phyloP scores from a whole-genome alignment of 2,797 vertebrate species.

The Oceanodroma leucorhoa region DNA sequence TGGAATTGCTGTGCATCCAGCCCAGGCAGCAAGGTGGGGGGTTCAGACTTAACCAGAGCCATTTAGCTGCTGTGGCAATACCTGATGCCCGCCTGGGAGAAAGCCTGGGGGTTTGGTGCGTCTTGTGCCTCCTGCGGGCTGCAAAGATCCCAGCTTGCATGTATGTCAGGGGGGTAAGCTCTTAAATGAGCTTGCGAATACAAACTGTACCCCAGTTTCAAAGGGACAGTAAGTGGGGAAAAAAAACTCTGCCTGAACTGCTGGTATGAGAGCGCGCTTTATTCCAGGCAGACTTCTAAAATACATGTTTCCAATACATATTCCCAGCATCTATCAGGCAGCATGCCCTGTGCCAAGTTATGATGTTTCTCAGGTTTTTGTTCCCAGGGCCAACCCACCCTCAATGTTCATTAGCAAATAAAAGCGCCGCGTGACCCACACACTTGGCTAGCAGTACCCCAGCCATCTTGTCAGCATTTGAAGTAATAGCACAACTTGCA shows the following conservation, averaged over 20 bases:
- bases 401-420: constrained; percentile 45
- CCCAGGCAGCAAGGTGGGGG: background rate
- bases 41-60: background rate
- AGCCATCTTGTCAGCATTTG: constrained; percentile 47
- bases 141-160: background rate
- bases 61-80: background rate
- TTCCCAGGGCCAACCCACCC: constrained; percentile 22
- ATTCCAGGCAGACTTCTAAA: background rate
- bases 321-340: constrained; percentile 7
- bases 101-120: background rate
- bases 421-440: constrained; percentile 15
- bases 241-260: background rate
- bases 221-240: background rate
- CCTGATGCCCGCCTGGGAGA: background rate
- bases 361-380: constrained; percentile 25
- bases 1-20: background rate
- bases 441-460: constrained; percentile 4
- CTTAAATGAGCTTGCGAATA: background rate
- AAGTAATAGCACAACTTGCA: constrained; percentile 2
- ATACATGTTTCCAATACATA: background rate
- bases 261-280: background rate
- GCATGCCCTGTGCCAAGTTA: background rate
- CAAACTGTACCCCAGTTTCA: background rate
- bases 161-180: fast-evolving
- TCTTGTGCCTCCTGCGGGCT: background rate